Evolutionary conservation across 2,888 invertebrate species (phyloP), one percentile per base, ranked within the genome.

Genomic region (Chalcosyrphus nemorum): DNA sequence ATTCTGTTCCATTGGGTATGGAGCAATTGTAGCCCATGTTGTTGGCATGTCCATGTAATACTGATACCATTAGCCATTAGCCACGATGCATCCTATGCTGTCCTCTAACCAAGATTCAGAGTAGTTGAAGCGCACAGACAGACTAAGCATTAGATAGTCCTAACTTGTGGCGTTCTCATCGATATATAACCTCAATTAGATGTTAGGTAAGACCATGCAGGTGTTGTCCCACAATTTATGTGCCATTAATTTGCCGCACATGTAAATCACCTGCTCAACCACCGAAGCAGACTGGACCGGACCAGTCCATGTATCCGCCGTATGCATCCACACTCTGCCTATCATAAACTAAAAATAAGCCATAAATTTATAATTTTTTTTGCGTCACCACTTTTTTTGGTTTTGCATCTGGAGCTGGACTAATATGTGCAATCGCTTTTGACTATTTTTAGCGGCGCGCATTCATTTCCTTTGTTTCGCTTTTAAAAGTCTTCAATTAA

Each of bases 401-500:
- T 24, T 24, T 24, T 56, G n/a, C n/a, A n/a, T n/a, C n/a, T n/a
- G n/a, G n/a, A 63, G 52, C 38, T 59, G 11, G 17, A 52, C 76
- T 41, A 52, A 15, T 50, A 76, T 76, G n/a, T n/a, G 61, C 61
- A 59, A 68, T 6, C 65, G 50, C n/a, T n/a, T 45, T 52, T 52
- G 76, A 57, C 57, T 80, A 80, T 77, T 81, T 77, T 54, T 38
- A 77, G 59, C 38, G 7, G 17, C n/a, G 4, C 32, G 52, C 66
- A 61, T 72, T 72, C 56, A 66, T 65, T 84, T 63, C 38, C 74
- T 80, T 84, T 74, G 84, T 72, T 63, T 82, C 29, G 74, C 52
- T 84, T 72, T 84, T 57, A 72, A n/a, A n/a, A 78, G 78, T 84
- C 57, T 74, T 78, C 84, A 84, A 84, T 84, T 84, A 78, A 78